Evolutionary conservation across 2,113 vertebrate species (phyloP), one percentile per base, ranked within the genome.

Genomic region (Psilopsiagon aurifrons): DNA sequence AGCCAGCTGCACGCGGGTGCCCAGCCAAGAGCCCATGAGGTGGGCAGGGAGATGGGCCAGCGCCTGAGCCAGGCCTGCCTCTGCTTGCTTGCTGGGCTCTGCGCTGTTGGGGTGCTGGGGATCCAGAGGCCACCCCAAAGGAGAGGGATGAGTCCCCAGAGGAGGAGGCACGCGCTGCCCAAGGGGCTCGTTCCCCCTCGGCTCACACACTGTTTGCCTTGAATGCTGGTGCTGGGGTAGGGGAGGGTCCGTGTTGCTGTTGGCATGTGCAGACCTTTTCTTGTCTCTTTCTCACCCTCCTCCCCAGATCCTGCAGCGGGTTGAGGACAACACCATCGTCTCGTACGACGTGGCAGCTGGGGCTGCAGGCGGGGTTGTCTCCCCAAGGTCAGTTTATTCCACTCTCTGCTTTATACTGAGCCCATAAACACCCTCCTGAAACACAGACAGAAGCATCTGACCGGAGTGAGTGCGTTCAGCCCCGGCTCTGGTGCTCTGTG

Each of bases 251-350:
- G 6, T 9, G 0, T 37, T 16, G 31, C 57, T 76, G 20, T 35
- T 47, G 86, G 70, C 39, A n/a, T 1, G 0, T 18, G 43, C 39
- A 31, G 46, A 33, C 13, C 63, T 18, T 27, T 2, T 68, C n/a
- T 63, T 6, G 35, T 9, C 7, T n/a, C 60, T 31, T 23, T 16
- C 2, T 71, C 7, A 5, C 9, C 11, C 12, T 33, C 39, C 8
- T 2, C 4, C 37, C 69, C 97, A 99, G 99, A 98, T 99, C 95
- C 96, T 99, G 41, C 99, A 99, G 93, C 96, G 98, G 44, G 94
- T 99, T 2, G 99, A 99, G 31, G 99, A 99, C 97, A 99, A 99
- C 98, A 99, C 99, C 1, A 88, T 99, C 4, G 44, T 99, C 52
- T 99, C 99, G 0, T 99, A 99, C 2, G 99, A 99, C 1, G 98